Evolutionary conservation across 2,113 vertebrate genomes (phyloP), one percentile per base, ranked within the genome.

Genomic region (Corynorhinus townsendii): DNA sequence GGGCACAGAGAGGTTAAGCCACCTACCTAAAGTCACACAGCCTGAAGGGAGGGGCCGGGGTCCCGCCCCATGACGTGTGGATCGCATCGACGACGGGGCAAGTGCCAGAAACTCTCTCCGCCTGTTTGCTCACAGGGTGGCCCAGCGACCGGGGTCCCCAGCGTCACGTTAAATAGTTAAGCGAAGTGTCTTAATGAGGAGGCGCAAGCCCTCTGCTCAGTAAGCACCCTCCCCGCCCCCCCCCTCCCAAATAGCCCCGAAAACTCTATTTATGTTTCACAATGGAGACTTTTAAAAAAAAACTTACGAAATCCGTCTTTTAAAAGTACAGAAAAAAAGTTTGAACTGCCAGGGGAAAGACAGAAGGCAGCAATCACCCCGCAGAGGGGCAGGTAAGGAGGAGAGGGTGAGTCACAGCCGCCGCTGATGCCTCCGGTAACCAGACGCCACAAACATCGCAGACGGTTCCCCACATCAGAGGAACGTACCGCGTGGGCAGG

Each of bases 101-200:
- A 19, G 7, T 12, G 0, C 4, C 3, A 4, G 47, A 4, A 43
- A 22, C 33, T 8, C 54, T 17, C 59, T 33, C 11, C 0, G 24
- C 7, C 81, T 56, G 28, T 47, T 17, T 68, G 14, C 17, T 83
- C 24, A 17, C 28, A 5, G 49, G 49, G 43, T 0, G 45, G 56
- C 12, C 24, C 35, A 2, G 45, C 68, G n/a, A 59, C 47, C 33
- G 0, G 2, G 10, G 9, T 14, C 10, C 38, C 52, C 11, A 15
- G 79, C 35, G 28, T 1, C 40, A 11, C 17, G 12, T 24, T 6
- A 38, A 45, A 49, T 9, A 26, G 33, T 4, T 11, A 24, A 62
- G 28, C 0, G 17, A 10, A 38, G 16, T 17, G 16, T 19, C 75
- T 83, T 71, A 22, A 12, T 15, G 14, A 0, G 1, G 11, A 35